Percentiles rank a stretch among this genome's conserved stretches.
phyloP scores from a whole-genome alignment of 2,888 invertebrate genomes.

The Drosophila infuscata region DNA sequence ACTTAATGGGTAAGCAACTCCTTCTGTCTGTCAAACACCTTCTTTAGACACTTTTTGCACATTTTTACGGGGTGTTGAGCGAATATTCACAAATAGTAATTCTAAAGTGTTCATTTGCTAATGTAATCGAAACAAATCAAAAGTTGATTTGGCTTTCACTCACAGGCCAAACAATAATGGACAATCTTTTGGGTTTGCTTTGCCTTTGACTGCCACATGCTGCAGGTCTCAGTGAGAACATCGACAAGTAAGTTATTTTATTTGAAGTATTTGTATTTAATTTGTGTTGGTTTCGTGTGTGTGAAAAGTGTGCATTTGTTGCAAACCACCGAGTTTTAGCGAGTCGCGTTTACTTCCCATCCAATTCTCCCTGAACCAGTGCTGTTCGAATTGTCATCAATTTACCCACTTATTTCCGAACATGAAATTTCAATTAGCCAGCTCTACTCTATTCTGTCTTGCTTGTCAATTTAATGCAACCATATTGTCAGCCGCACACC shows the following conservation, averaged over 20 bases:
- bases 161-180: background rate
- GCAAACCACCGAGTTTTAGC: slow-evolving; percentile 35
- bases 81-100: no score
- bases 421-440: slow-evolving; percentile 83
- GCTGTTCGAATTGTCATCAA: slow-evolving; percentile 19
- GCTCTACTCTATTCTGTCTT: slow-evolving; percentile 72
- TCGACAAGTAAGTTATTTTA: background rate
- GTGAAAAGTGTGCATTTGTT: background rate
- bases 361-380: background rate
- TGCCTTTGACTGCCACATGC: background rate
- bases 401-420: slow-evolving; percentile 72
- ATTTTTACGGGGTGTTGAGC: no score
- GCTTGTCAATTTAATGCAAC: slow-evolving; percentile 79
- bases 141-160: background rate
- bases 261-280: background rate
- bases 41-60: no score
- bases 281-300: background rate
- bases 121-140: background rate
- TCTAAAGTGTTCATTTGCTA: background rate
- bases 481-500: slow-evolving; percentile 54
- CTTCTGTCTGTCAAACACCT: no score
- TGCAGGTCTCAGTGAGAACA: background rate
- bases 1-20: no score
- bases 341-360: slow-evolving; percentile 14
- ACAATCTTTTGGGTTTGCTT: background rate